Base-by-base conservation (phyloP, 2,888 invertebrate genomes). In the Pseudococcus longispinus region DNA sequence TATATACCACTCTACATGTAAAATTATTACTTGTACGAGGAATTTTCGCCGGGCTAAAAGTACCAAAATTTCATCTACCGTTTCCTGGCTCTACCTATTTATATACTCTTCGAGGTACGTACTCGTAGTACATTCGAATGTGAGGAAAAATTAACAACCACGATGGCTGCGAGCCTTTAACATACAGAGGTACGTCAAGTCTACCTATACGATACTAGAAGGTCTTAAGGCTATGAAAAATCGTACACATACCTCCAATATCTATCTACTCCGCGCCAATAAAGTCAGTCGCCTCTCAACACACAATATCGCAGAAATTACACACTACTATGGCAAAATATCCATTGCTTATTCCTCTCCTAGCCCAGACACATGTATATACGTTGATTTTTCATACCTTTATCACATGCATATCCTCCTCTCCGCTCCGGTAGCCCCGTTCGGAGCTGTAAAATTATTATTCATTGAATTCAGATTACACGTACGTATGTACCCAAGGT, bases 391-490 rank as follows among this genome's bases (percentile, higher is more conserved):
- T 60, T 23, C 37, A 8, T 60, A 23, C 15, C 55, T 60, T 6
- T 23, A 1, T 55, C 60, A 60, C 51, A 23, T 23, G 60, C 23
- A 23, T 60, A 60, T 60, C 60, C 20, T 23, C 70, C 6, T 29
- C 26, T 29, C 29, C 13, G 20, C 60, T 60, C 18, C 29, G 8
- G 11, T 13, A 11, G 23, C 29, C 32, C n/a, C 15, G 29, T 70
- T 18, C 70, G 70, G 15, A 26, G n/a, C n/a, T n/a, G 70, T 42
- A 6, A 80, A 80, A 80, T 80, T 80, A 80, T 80, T 80, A 80
- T 80, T 80, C 77, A 80, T 80, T 80, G 77, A 80, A 80, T 80
- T 80, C 29, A 80, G 77, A 80, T 80, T 80, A 80, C 77, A 42
- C 37, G 37, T 80, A 70, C 70, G 77, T 37, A 70, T n/a, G 23